Evolutionary conservation across 2,797 vertebrate genomes (phyloP), one percentile per base, ranked within the genome.

Genomic region (Eupleurogrammus muticus): DNA sequence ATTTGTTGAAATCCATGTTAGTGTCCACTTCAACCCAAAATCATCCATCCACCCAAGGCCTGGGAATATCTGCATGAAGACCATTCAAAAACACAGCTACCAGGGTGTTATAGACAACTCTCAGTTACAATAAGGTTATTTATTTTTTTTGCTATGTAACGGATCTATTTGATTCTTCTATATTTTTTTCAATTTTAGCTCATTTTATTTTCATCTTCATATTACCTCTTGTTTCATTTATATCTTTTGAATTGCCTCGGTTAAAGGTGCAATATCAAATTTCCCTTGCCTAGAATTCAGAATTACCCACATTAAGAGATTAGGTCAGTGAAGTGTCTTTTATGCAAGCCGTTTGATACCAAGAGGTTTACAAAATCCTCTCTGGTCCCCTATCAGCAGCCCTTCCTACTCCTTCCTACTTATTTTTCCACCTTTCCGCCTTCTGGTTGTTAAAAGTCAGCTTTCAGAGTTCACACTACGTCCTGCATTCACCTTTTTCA

Each of bases 331-430:
- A 9, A 60, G 6, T 32, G 7, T n/a, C 40, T 44, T 40, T 40
- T 40, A 40, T 44, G 40, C 6, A 17, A 44, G 40, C 48, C 57
- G 36, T 44, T 44, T 14, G 17, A 44, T 44, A 17, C 7, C 5
- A 57, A 85, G 58, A 61, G 4, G 61, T 73, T 64, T 42, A 66
- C 28, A 75, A 75, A 77, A 64, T 32, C n/a, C 62, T 28, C 74
- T 20, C 16, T 16, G 21, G 23, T 67, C 14, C 38, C 14, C 61
- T 64, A 49, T 80, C 72, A 79, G 36, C 53, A 59, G 17, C 49
- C 54, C 53, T 24, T 53, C 44, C 47, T 42, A 12, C 40, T 38
- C 21, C 21, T 14, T 55, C 28, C 36, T 51, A 34, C 42, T 50
- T 47, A 19, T 19, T 24, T 20, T 17, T 4, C 21, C 16, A 21